Base-by-base conservation (phyloP, 2,113 vertebrate genomes). In the Oreochromis niloticus region DNA sequence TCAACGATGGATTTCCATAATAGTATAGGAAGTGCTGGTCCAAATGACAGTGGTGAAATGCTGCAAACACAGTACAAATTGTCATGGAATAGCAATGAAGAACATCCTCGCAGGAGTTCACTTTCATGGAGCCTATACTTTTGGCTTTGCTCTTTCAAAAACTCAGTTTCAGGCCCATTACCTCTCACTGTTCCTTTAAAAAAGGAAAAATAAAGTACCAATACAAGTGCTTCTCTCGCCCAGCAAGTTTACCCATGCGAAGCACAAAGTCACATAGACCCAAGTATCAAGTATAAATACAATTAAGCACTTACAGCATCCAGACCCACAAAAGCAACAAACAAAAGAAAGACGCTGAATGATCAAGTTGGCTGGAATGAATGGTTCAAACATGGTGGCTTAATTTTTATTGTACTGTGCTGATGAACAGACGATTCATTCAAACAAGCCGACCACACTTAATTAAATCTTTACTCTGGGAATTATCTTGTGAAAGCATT, bases 401-500 rank as follows among this genome's bases (percentile, higher is more conserved):
- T n/a, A 46, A 55, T 87, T 83, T 83, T 36, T 43, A 89, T 89
- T 85, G 63, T 80, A 46, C 83, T 14, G 3, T 55, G 56, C 80
- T 34, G 92, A 94, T 85, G 91, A 95, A 56, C 43, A 82, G 43
- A 84, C 46, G 75, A 91, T 93, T 73, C 80, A 13, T 87, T 66
- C 86, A 89, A 90, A 92, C 83, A 89, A 92, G 90, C 50, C 6
- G 16, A 87, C 88, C 81, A 2, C 86, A 81, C 87, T 93, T 93
- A 91, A 93, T 91, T 91, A 90, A 91, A 90, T 90, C 85, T 85
- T 41, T 79, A 68, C 87, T 91, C 19, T 56, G 85, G 83, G 92
- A 93, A 91, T 91, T 90, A 93, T 91, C 87, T 91, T 34, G 1
- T 81, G 88, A 85, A 94, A 93, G 90, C 85, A 66, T 91, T 92